phyloP scores from a whole-genome alignment of 2,888 invertebrate genomes.

The Gari tellinella region DNA sequence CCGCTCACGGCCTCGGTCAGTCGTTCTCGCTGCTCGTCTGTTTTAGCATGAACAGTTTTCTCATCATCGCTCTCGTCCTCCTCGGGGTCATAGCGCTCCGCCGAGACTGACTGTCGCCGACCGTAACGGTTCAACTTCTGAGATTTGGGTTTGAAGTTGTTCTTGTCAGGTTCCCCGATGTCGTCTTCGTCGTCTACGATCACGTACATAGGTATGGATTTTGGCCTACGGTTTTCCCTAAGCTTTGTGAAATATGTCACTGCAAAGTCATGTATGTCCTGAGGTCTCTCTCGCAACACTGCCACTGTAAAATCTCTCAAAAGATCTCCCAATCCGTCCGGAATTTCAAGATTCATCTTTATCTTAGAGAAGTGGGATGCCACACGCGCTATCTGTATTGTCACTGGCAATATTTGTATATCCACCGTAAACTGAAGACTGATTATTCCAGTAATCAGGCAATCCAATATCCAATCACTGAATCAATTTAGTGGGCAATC shows the following conservation, averaged over 20 bases:
- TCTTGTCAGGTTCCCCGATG: conserved; percentile 82
- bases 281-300: conserved; percentile 82
- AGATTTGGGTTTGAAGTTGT: conserved; percentile 79
- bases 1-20: conserved; percentile 81
- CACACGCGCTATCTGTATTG: too few species aligned
- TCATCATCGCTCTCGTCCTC: conserved; percentile 81
- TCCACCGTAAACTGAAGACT: too few species aligned
- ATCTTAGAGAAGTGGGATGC: not conserved
- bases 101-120: conserved; percentile 83
- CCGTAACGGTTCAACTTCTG: conserved; percentile 78
- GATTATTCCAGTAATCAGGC: too few species aligned
- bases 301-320: conserved; percentile 83
- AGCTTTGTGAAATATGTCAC: conserved; percentile 83
- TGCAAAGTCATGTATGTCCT: conserved; percentile 82
- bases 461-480: too few species aligned
- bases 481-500: too few species aligned
- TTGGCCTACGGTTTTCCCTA: conserved; percentile 78
- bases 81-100: conserved; percentile 84
- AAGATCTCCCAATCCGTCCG: conserved; percentile 83
- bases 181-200: conserved; percentile 83
- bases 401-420: too few species aligned
- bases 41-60: conserved; percentile 81
- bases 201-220: conserved; percentile 83
- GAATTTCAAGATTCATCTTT: conserved; percentile 82
- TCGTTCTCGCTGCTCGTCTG: conserved; percentile 82